Conservation (phyloP, 2,888 invertebrate species). For the Hirtodrosophila cameraria region DNA sequence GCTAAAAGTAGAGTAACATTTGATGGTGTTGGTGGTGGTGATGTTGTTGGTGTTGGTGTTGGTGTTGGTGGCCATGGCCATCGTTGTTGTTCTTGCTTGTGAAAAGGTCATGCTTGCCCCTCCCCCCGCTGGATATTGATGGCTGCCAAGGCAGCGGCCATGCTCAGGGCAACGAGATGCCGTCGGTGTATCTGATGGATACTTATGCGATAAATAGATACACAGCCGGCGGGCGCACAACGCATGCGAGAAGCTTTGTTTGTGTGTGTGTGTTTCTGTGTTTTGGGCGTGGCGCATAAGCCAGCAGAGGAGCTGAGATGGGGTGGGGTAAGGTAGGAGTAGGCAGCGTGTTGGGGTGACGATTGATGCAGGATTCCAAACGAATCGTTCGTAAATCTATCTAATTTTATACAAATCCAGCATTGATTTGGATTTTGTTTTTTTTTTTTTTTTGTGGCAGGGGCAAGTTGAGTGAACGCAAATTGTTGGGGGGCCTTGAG, state of each 20-base stretch:
- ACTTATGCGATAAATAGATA: slow-evolving; percentile 48
- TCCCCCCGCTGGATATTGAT: slow-evolving; percentile 32
- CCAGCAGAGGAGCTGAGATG: slow-evolving; percentile 8
- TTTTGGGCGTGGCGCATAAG: slow-evolving; percentile 66
- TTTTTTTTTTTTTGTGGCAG: neutral
- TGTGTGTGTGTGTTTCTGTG: slow-evolving; percentile 12
- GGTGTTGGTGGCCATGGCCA: neutral
- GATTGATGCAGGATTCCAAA: slow-evolving; percentile 67
- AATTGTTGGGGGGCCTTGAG: slow-evolving; percentile 33
- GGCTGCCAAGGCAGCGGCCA: slow-evolving; percentile 59
- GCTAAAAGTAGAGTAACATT: slow-evolving; percentile 50
- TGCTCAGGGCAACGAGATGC: slow-evolving; percentile 46
- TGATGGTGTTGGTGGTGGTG: slow-evolving; percentile 10
- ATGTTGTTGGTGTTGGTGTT: slow-evolving; percentile 4
- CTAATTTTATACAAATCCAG: slow-evolving; percentile 37
- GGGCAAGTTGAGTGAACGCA: slow-evolving; percentile 45
- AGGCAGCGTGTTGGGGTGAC: slow-evolving; percentile 34
- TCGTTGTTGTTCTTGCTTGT: slow-evolving; percentile 6
- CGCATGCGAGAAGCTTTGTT: slow-evolving; percentile 56
- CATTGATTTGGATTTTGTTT: slow-evolving; percentile 7
- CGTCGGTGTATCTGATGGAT: slow-evolving; percentile 64
- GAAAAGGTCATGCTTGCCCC: slow-evolving; percentile 29
- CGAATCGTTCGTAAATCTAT: slow-evolving; percentile 44
- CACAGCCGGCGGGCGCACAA: slow-evolving; percentile 48
- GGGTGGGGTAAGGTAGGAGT: no score